These are phyloP conservation scores for Pempheris klunzingeri DNA, from an alignment of 2,797 vertebrate genomes.

Conservation along the genomic window DNA sequence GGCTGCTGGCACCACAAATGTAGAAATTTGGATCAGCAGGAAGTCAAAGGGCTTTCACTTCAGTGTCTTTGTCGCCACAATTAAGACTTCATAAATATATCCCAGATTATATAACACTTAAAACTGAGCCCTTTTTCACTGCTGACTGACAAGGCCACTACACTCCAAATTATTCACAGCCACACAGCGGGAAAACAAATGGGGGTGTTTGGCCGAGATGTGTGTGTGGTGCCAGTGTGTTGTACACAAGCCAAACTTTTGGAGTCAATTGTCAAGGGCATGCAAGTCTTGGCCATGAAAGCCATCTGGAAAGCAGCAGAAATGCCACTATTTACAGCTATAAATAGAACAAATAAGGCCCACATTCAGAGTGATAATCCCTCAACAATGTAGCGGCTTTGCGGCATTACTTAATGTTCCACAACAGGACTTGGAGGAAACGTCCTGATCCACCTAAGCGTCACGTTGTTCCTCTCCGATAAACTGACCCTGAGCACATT, in stretches of 20 bases:
- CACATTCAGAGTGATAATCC: constrained; percentile 71
- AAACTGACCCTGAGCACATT: constrained; percentile 44
- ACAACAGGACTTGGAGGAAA: constrained; percentile 41
- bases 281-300: constrained; percentile 64
- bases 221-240: constrained; percentile 58
- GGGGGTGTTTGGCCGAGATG: constrained; percentile 49
- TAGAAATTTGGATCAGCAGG: constrained; percentile 62
- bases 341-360: constrained; percentile 78
- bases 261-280: constrained; percentile 75
- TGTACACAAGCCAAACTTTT: constrained; percentile 69
- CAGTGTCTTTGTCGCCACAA: constrained; percentile 60
- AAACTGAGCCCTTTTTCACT: constrained; percentile 50
- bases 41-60: constrained; percentile 65
- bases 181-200: constrained; percentile 50
- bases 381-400: constrained; percentile 71
- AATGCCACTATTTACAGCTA: constrained; percentile 76
- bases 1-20: constrained; percentile 54
- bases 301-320: constrained; percentile 81
- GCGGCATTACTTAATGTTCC: constrained; percentile 59
- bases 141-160: constrained; percentile 73
- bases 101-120: constrained; percentile 71
- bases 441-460: constrained; percentile 46
- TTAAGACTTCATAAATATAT: constrained; percentile 72
- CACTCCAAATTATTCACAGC: constrained; percentile 73
- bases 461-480: constrained; percentile 40